Evolutionary conservation across 2,888 invertebrate genomes (phyloP).

Genomic region (Sinhomidia bicolor): DNA sequence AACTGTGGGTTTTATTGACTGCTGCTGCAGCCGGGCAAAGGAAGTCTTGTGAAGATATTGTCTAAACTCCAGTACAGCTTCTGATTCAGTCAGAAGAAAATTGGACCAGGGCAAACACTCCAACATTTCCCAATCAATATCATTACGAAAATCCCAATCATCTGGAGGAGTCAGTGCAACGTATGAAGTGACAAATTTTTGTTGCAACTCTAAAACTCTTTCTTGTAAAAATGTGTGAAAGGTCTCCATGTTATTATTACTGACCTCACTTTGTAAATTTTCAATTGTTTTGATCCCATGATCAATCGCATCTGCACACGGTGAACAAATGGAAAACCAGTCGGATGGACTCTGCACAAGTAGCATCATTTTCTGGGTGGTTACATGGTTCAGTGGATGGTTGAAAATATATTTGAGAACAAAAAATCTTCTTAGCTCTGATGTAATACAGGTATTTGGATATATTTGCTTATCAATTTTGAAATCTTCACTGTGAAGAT

Average conservation of each 20-base stretch:
- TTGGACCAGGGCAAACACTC: background rate
- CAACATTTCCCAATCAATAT: background rate
- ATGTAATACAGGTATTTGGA: no score
- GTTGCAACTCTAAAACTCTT: background rate
- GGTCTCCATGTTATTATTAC: background rate
- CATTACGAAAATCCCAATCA: background rate
- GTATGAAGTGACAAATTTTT: background rate
- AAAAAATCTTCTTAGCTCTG: background rate
- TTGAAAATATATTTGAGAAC: background rate
- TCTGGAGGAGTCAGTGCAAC: background rate
- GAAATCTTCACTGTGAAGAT: no score
- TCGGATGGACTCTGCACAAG: background rate
- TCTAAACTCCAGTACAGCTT: background rate
- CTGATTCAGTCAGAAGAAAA: background rate
- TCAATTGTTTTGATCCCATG: background rate
- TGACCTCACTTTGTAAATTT: background rate
- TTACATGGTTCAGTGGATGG: background rate
- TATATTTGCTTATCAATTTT: background rate
- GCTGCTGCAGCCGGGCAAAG: background rate
- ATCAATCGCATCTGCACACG: background rate
- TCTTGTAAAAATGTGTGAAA: background rate
- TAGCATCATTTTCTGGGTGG: background rate
- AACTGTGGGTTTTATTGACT: no score
- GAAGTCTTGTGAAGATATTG: background rate
- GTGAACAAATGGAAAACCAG: slow-evolving; percentile 1